Conservation (phyloP, 2,113 vertebrate genomes). For the Phylloscopus trochilus region DNA sequence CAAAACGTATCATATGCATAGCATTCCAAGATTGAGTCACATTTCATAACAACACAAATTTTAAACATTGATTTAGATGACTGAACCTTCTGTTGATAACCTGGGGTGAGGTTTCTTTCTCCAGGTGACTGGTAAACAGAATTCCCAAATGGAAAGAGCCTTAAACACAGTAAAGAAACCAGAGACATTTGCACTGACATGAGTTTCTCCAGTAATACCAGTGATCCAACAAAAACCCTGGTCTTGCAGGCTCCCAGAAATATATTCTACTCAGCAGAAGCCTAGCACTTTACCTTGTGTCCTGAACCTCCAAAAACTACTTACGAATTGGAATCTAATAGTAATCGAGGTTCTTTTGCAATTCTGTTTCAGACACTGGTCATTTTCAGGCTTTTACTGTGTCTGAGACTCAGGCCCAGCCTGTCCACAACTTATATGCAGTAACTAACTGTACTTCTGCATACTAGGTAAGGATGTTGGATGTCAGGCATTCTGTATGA, state of each 20-base stretch:
- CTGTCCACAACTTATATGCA: neutral
- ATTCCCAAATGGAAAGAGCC: neutral
- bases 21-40: neutral
- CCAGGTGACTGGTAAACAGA: neutral
- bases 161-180: neutral
- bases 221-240: neutral
- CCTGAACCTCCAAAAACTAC: neutral
- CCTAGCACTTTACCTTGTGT: fast-evolving
- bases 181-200: neutral
- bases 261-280: neutral
- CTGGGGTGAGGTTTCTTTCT: neutral
- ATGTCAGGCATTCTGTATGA: neutral
- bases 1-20: neutral
- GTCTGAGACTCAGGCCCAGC: neutral
- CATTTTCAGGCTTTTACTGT: neutral
- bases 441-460: neutral
- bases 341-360: neutral
- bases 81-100: neutral
- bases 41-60: neutral
- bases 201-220: neutral
- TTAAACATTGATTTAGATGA: neutral
- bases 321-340: neutral
- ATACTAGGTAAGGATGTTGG: neutral
- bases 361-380: neutral
- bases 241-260: neutral